A percentile compares a stretch with the other conserved stretches of the same genome.
phyloP scores from a whole-genome alignment of 2,113 vertebrate genomes.

The Phyllostomus hastatus region DNA sequence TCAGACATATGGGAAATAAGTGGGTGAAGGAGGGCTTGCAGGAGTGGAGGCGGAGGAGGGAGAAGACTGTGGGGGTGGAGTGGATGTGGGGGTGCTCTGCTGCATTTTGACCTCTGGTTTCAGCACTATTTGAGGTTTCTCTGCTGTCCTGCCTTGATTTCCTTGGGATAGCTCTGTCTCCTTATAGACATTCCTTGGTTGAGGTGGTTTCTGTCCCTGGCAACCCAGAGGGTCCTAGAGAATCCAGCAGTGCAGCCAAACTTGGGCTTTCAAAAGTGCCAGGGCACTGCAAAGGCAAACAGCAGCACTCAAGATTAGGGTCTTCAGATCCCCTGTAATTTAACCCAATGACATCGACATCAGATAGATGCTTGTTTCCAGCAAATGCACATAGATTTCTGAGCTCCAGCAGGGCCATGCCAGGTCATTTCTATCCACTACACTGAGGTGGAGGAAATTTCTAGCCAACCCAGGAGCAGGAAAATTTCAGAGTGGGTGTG shows the following conservation, averaged over 20 bases:
- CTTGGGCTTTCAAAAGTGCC: neutral
- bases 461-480: neutral
- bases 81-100: neutral
- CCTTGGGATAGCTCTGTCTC: neutral
- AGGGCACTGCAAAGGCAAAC: neutral
- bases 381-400: neutral
- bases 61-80: neutral
- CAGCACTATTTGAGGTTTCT: neutral
- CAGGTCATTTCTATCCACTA: neutral
- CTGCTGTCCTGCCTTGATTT: neutral
- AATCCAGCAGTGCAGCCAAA: neutral
- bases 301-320: neutral
- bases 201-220: neutral
- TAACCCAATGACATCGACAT: rapidly evolving
- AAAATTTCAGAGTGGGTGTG: neutral
- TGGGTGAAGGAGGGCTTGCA: neutral
- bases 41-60: rapidly evolving
- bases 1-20: neutral
- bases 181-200: neutral
- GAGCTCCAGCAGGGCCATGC: rapidly evolving
- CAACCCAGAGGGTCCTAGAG: neutral
- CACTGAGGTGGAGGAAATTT: rapidly evolving
- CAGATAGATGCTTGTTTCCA: neutral
- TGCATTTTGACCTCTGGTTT: neutral
- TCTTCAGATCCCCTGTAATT: neutral